phyloP scores from a whole-genome alignment of 2,888 invertebrate genomes.

The Eremobia ochroleuca region DNA sequence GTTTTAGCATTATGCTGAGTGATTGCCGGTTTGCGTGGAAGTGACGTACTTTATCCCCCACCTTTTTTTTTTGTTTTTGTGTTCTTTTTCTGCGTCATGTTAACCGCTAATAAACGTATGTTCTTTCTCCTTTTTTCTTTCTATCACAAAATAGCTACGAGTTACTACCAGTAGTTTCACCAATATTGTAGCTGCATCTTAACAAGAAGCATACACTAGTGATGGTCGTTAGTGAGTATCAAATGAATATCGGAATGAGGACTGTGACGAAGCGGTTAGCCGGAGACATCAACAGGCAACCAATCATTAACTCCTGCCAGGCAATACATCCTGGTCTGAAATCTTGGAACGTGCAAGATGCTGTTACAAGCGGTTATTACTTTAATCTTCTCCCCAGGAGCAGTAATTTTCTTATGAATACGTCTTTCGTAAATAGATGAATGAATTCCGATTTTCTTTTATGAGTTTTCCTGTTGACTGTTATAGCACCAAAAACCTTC shows the following conservation, averaged over 20 bases:
- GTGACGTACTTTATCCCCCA: no score
- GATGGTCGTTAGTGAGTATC: slow-evolving; percentile 53
- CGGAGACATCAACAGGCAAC: slow-evolving; percentile 49
- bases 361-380: slow-evolving; percentile 32
- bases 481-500: not conserved
- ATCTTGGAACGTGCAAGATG: slow-evolving; percentile 30
- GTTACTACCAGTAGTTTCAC: not conserved
- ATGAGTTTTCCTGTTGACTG: not conserved
- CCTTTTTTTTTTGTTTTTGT: no score
- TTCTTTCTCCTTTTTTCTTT: no score
- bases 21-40: no score
- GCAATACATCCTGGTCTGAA: slow-evolving; percentile 40
- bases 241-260: slow-evolving; percentile 55
- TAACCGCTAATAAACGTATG: no score
- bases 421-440: not conserved
- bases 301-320: slow-evolving; percentile 40
- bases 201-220: slow-evolving; percentile 28
- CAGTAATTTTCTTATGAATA: slow-evolving; percentile 17
- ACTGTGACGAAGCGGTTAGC: slow-evolving; percentile 49
- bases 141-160: not conserved
- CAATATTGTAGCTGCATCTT: slow-evolving; percentile 10
- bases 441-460: not conserved
- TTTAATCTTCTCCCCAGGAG: slow-evolving; percentile 15
- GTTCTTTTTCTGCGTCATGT: no score
- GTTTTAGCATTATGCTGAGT: no score